phyloP scores from a whole-genome alignment of 2,888 invertebrate species.

The Melanophora roralis region DNA sequence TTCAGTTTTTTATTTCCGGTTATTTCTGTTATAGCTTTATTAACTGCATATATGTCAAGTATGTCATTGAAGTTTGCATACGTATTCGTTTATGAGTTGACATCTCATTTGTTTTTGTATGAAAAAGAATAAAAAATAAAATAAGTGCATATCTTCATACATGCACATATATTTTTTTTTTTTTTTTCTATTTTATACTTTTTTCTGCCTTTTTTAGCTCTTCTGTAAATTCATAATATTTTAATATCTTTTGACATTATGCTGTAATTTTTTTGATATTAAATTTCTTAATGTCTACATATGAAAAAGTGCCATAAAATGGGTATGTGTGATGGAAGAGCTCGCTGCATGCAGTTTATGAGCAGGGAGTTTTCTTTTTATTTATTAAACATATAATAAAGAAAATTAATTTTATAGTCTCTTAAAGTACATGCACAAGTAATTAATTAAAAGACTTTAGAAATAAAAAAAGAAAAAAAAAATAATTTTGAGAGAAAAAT shows the following conservation, averaged over 20 bases:
- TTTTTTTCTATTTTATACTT: background rate
- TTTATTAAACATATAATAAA: slow-evolving; percentile 16
- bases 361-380: slow-evolving; percentile 30
- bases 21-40: slow-evolving; percentile 8
- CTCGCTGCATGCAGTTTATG: slow-evolving; percentile 8
- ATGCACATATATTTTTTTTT: background rate
- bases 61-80: slow-evolving; percentile 32
- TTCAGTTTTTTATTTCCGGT: background rate
- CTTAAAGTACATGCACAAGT: too few relatives aligned
- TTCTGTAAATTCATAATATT: slow-evolving; percentile 47
- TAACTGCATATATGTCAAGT: slow-evolving; percentile 48
- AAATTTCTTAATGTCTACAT: slow-evolving; percentile 31
- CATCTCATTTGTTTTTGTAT: slow-evolving; percentile 45
- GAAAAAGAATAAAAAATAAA: too few relatives aligned
- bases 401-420: background rate
- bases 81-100: slow-evolving; percentile 27
- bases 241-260: slow-evolving; percentile 61
- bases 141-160: too few relatives aligned
- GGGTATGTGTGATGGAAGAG: background rate
- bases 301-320: background rate
- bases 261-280: slow-evolving; percentile 46
- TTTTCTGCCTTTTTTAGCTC: background rate
- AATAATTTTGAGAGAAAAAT: too few relatives aligned
- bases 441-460: too few relatives aligned
- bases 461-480: too few relatives aligned